Base-by-base conservation (phyloP, 2,888 invertebrate genomes). In the Drosophila niveifrons region DNA sequence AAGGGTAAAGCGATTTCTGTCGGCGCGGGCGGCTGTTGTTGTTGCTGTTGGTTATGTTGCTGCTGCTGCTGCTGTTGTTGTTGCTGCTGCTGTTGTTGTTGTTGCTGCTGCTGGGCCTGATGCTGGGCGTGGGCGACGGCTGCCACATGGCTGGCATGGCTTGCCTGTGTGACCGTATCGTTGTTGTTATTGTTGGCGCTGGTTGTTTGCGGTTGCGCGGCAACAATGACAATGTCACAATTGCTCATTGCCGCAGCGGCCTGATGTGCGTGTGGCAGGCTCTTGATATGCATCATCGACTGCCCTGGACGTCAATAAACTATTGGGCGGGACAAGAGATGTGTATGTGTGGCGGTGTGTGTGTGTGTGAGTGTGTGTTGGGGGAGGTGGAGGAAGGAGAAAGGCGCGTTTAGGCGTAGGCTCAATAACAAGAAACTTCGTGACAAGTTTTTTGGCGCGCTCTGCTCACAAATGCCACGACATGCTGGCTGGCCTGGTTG, bases 141-240 rank as follows among this genome's bases (percentile, higher is more conserved):
- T 46, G 84, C 72, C 75, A 75, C 81, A 81, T 82, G 80, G 66
- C 72, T 75, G 66, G 74, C 82, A 73, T 87, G 86, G 47, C 69
- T 80, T 13, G 85, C 76, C 74, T 87, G 88, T 66, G 88, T 90
- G 48, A 86, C 87, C 44, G 90, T 89, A 64, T 89, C 87, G 74
- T 88, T 90, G 78, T 88, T 90, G 53, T 88, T 82, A 47, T 85
- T 90, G 64, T 82, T 87, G 50, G 88, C 87, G 67, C 63, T 89
- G 13, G 89, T 88, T 46, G 91, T 86, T 78, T 90, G 91, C 63
- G 91, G 91, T 68, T 91, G 89, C 48, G 92, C 85, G 66, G 91
- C 84, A 78, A 91, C 91, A 73, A 91, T 91, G 72, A 91, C 91
- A 73, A 91, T 91, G 81, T 92, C 91, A 83, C 91, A 91, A 84